Conservation (phyloP, 2,888 invertebrate species). For the Oligia strigilis region DNA sequence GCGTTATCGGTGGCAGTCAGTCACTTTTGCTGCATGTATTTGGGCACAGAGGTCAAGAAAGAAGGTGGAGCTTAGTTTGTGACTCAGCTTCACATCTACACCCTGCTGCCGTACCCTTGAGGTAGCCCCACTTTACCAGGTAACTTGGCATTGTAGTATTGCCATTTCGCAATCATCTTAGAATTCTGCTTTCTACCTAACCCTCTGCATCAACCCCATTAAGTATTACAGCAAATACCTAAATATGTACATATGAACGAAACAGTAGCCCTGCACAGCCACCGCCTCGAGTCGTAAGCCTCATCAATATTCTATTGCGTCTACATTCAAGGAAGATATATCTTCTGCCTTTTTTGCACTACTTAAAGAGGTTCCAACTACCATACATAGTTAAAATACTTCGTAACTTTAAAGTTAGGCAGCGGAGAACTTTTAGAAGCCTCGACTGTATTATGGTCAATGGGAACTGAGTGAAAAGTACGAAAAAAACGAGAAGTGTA, state of each 20-base stretch:
- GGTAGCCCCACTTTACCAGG: too few species aligned
- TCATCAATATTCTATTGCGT: constrained; percentile 68
- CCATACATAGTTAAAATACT: constrained; percentile 76
- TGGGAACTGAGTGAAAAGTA: constrained; percentile 75
- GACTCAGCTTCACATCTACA: too few species aligned
- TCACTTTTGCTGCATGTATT: background rate
- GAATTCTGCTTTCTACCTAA: constrained; percentile 6
- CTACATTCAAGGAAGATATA: constrained; percentile 61
- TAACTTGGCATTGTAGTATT: background rate
- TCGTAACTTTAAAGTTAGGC: constrained; percentile 75
- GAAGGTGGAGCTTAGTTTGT: too few species aligned
- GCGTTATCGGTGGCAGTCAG: too few species aligned
- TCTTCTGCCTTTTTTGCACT: constrained; percentile 64
- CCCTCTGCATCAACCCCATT: constrained; percentile 44
- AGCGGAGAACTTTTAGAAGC: constrained; percentile 73
- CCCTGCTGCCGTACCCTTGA: too few species aligned
- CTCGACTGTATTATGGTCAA: constrained; percentile 80
- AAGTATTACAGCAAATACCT: constrained; percentile 55
- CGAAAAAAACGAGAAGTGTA: constrained; percentile 72
- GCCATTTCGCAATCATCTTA: background rate
- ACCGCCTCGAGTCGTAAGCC: constrained; percentile 58
- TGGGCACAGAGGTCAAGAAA: background rate
- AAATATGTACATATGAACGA: constrained; percentile 67
- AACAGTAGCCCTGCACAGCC: constrained; percentile 35
- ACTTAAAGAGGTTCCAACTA: constrained; percentile 66